A percentile compares a stretch with the other conserved stretches of the same genome.
phyloP scores from a whole-genome alignment of 2,888 invertebrate genomes.

The Drosophila mayaguana region DNA sequence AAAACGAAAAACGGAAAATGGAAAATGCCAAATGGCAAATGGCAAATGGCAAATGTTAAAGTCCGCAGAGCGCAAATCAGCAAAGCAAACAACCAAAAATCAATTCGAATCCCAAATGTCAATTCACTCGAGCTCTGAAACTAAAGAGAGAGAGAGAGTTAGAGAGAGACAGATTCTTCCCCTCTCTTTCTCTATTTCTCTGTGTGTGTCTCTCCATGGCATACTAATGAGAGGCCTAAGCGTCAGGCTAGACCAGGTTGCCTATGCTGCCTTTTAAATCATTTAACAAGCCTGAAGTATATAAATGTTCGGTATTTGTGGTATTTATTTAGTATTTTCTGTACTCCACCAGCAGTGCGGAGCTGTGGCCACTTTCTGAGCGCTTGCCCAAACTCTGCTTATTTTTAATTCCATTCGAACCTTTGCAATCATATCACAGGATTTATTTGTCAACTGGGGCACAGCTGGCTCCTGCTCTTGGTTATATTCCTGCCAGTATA shows the following conservation, averaged over 20 bases:
- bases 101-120: slow-evolving; percentile 82
- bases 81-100: slow-evolving; percentile 69
- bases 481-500: too few relatives aligned
- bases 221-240: slow-evolving; percentile 62
- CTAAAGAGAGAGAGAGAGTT: neutral
- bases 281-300: too few relatives aligned
- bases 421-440: too few relatives aligned
- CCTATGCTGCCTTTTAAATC: neutral
- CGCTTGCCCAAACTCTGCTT: too few relatives aligned
- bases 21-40: slow-evolving; percentile 49
- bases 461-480: too few relatives aligned
- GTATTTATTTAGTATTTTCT: too few relatives aligned
- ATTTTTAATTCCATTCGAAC: too few relatives aligned
- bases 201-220: slow-evolving; percentile 22
- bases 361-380: too few relatives aligned
- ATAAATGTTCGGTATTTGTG: too few relatives aligned
- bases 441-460: too few relatives aligned
- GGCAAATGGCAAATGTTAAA: slow-evolving; percentile 42
- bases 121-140: slow-evolving; percentile 39
- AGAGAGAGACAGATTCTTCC: neutral
- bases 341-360: too few relatives aligned
- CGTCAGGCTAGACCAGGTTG: neutral
- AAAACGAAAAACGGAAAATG: slow-evolving; percentile 47
- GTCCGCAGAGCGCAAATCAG: slow-evolving; percentile 56
- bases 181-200: neutral